Base-by-base conservation (phyloP, 2,113 vertebrate species). In the Petroica traversi region DNA sequence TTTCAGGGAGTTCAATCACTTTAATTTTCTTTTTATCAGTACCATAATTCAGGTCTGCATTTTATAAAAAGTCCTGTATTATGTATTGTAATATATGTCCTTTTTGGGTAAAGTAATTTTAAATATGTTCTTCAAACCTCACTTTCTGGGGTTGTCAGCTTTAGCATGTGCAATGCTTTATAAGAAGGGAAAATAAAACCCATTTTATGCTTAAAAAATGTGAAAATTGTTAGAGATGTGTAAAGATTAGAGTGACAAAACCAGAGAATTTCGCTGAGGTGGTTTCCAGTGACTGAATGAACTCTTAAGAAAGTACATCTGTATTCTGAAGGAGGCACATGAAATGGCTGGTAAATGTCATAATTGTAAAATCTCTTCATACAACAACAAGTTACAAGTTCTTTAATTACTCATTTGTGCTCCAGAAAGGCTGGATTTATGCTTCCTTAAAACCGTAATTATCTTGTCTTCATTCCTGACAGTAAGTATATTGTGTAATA, bases 341-440 rank as follows among this genome's bases (percentile, higher is more conserved):
- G 91, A 98, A 96, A 92, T 87, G 93, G 49, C 92, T 88, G 94
- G 94, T 90, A 95, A 97, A 96, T 92, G 92, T 97, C 94, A 95
- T 95, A 88, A 96, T 94, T 97, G 95, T 95, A 95, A 97, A 97
- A 95, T 96, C 89, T 61, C 38, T 96, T 94, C 77, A 88, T 96
- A 92, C 92, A 97, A 98, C 96, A 98, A 95, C 94, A 96, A 97
- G 97, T 98, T 98, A 98, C 89, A 96, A 95, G 80, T 77, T 84
- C 97, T 96, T 96, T 98, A 98, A 98, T 98, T 97, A 98, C 93
- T 95, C 46, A 25, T 98, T 98, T 97, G 84, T 84, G 74, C 90
- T 87, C 48, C 94, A 87, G 84, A 89, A 94, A 95, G 51, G 71
- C 93, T 91, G 95, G 92, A 95, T 97, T 98, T 97, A 95, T 92